Evolutionary conservation across 2,888 invertebrate species (phyloP).

Genomic region (Lasioglossum oenotherae): DNA sequence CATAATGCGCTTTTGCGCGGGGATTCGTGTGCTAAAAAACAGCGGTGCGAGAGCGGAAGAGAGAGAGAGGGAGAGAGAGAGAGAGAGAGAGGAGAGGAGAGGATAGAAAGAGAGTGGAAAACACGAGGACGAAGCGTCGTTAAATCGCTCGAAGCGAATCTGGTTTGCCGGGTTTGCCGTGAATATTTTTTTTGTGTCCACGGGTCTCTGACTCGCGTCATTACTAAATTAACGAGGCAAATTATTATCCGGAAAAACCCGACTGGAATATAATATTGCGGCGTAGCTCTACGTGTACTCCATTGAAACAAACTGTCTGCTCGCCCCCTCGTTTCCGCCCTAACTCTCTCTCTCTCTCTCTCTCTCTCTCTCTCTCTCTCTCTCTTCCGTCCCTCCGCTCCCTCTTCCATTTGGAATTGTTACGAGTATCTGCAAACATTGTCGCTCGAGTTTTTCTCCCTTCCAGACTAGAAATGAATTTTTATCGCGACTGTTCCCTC

Average conservation of each 20-base stretch:
- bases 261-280: conserved; percentile 21
- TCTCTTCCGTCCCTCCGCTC: not conserved
- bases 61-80: no score
- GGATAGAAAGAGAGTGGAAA: not conserved
- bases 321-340: conserved; percentile 7
- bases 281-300: not conserved
- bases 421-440: conserved; percentile 8
- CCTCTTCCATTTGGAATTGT: conserved; percentile 1
- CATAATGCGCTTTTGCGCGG: conserved; percentile 26
- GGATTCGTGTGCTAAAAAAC: conserved; percentile 42
- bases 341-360: not conserved
- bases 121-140: conserved; percentile 51
- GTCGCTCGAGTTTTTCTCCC: not conserved
- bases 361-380: not conserved
- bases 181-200: conserved; percentile 4
- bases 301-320: conserved; percentile 30
- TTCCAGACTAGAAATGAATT: conserved; percentile 10
- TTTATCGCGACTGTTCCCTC: not conserved
- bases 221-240: conserved; percentile 64
- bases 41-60: conserved; percentile 10
- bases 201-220: conserved; percentile 32
- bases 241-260: conserved; percentile 58
- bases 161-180: conserved; percentile 62
- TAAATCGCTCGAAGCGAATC: conserved; percentile 74
- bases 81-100: conserved; percentile 1